These are phyloP conservation scores for Diadophis punctatus DNA, from an alignment of 2,113 vertebrate species.

Conservation along the genomic window DNA sequence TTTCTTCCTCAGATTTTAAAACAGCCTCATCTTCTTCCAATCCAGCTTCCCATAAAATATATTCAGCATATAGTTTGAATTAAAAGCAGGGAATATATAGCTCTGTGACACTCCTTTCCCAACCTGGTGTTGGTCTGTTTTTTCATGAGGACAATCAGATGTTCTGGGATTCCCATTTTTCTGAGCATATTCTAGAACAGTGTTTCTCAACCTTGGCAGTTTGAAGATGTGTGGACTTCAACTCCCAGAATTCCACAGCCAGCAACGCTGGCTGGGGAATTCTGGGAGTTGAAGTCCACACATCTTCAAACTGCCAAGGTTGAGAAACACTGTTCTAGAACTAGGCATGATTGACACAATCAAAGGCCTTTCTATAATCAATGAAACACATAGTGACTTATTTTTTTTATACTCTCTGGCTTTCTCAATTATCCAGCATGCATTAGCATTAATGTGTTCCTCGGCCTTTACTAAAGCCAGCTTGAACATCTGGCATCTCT, in stretches of 20 bases:
- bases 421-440: neutral
- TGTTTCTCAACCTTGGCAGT: no score
- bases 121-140: neutral
- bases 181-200: neutral
- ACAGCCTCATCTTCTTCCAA: neutral
- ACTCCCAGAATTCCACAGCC: no score
- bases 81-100: neutral
- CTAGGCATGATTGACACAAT: neutral
- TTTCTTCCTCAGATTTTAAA: neutral
- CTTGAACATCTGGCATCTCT: neutral
- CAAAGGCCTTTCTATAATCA: neutral
- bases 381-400: neutral
- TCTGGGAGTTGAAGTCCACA: no score
- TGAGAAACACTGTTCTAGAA: no score
- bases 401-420: neutral
- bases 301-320: no score
- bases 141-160: neutral
- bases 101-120: neutral
- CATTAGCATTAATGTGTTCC: neutral
- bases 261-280: no score
- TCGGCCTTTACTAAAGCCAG: neutral
- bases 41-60: neutral
- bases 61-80: neutral
- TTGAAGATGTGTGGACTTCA: no score
- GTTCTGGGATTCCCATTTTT: neutral